Conservation (phyloP, 2,113 vertebrate species). For the Pseudorasbora parva region DNA sequence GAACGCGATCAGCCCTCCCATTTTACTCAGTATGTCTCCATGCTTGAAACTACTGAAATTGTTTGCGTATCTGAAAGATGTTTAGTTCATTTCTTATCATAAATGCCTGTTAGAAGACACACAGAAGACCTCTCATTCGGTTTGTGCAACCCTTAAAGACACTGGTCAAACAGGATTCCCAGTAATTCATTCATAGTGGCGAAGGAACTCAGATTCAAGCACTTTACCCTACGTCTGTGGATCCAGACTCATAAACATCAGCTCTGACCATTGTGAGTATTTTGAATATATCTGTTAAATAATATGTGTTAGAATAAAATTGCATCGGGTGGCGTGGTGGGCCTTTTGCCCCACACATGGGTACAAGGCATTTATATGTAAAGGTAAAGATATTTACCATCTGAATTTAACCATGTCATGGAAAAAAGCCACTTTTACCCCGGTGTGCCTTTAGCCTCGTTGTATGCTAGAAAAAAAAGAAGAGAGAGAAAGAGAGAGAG, state of each 20-base stretch:
- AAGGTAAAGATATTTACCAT: too few relatives aligned
- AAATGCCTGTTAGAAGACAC: not conserved
- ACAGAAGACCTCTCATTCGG: not conserved
- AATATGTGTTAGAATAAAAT: not conserved
- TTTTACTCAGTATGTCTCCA: not conserved
- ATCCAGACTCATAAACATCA: not conserved
- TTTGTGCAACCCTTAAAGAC: not conserved
- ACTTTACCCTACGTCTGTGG: not conserved
- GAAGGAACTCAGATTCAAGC: constrained; percentile 1
- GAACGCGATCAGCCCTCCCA: not conserved
- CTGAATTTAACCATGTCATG: too few relatives aligned
- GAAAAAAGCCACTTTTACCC: too few relatives aligned
- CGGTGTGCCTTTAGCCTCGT: too few relatives aligned
- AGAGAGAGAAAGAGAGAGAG: not conserved
- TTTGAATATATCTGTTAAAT: not conserved
- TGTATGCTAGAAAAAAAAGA: not conserved
- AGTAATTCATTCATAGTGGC: not conserved
- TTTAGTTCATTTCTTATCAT: not conserved
- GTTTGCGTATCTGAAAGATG: not conserved
- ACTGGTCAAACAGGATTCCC: not conserved
- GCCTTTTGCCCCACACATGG: too few relatives aligned
- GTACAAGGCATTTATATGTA: too few relatives aligned
- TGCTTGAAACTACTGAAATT: not conserved
- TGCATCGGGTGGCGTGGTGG: too few relatives aligned
- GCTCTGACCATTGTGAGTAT: constrained; percentile 9